Percentiles rank a stretch among this genome's conserved stretches.
phyloP scores from a whole-genome alignment of 2,797 vertebrate genomes.

The Linurgus olivaceus region DNA sequence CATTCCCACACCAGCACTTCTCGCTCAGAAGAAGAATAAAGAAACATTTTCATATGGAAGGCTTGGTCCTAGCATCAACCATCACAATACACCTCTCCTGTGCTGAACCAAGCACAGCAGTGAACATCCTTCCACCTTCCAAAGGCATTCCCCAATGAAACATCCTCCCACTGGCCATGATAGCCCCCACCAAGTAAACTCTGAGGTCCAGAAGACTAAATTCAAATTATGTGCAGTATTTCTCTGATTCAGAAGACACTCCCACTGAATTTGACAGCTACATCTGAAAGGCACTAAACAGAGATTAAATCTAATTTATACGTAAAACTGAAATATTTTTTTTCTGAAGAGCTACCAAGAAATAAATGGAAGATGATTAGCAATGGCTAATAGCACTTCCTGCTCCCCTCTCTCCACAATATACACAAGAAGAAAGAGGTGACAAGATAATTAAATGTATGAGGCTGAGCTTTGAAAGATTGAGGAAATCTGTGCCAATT shows the following conservation, averaged over 20 bases:
- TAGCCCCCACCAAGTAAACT: neutral
- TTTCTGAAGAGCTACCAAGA: neutral
- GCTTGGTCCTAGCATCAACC: neutral
- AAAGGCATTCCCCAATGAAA: neutral
- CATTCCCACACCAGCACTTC: neutral
- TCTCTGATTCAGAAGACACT: neutral
- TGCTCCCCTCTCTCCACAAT: neutral
- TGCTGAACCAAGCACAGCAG: neutral
- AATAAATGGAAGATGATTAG: neutral
- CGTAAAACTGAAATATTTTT: rapidly evolving
- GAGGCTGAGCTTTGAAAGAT: neutral
- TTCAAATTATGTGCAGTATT: neutral
- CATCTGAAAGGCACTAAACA: neutral
- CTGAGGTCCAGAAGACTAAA: neutral
- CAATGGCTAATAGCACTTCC: neutral
- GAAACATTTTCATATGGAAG: neutral
- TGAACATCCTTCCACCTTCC: neutral
- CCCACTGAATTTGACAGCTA: neutral
- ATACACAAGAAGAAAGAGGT: neutral
- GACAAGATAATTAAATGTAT: neutral
- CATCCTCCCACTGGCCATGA: neutral
- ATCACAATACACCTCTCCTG: neutral
- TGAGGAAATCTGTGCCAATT: neutral
- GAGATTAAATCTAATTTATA: neutral
- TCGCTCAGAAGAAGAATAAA: neutral